These are phyloP conservation scores for Parotocinclus haroldoi DNA, from an alignment of 2,797 vertebrate species.

Conservation along the genomic window DNA sequence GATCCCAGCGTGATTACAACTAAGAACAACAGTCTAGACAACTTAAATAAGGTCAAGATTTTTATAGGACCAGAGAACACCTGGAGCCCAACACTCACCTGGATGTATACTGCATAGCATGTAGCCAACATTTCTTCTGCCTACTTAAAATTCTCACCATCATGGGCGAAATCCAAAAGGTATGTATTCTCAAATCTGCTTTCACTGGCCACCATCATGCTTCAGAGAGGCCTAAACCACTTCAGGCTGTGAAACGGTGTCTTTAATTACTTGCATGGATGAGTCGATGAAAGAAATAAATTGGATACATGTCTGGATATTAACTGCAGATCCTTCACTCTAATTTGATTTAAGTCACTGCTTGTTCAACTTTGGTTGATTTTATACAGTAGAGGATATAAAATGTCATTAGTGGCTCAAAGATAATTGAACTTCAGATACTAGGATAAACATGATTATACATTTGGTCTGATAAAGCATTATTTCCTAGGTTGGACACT, in stretches of 20 bases:
- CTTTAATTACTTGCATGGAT: background rate
- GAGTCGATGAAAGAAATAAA: background rate
- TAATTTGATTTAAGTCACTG: no score
- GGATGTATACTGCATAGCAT: conserved; percentile 37
- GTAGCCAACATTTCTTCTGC: conserved; percentile 29
- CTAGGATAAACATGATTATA: no score
- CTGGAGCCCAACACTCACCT: conserved; percentile 3
- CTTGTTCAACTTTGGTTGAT: no score
- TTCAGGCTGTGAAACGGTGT: background rate
- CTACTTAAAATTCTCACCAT: conserved; percentile 54
- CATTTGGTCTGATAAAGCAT: no score
- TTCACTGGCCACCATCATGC: background rate
- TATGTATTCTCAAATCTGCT: conserved; percentile 52
- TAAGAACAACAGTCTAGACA: background rate
- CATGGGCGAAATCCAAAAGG: conserved; percentile 88
- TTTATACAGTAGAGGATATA: no score
- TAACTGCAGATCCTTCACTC: no score
- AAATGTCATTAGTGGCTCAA: no score
- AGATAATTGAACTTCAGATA: no score
- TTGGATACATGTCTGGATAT: no score
- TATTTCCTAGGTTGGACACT: no score
- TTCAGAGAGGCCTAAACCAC: background rate
- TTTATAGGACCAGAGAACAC: background rate
- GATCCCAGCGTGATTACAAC: conserved; percentile 6
- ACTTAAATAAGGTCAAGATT: background rate